Conservation (phyloP, 1,140 invertebrate species). For the Pristionchus pacificus region DNA sequence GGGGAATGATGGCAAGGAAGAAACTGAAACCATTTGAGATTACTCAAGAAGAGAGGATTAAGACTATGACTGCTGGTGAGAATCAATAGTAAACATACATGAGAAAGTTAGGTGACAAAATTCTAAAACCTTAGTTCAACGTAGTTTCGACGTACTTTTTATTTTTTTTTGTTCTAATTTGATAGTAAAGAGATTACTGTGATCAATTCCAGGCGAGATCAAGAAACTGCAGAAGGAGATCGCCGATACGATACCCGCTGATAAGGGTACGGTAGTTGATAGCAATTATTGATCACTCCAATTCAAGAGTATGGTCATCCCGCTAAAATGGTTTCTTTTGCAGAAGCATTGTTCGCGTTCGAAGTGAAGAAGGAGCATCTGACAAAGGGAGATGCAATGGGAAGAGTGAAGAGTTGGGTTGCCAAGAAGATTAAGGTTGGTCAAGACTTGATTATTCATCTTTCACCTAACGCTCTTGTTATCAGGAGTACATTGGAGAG, state of each 20-base stretch:
- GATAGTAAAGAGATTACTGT: too few species aligned
- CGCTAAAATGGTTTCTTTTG: too few species aligned
- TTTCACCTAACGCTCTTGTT: too few species aligned
- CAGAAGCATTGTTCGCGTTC: slow-evolving; percentile 84
- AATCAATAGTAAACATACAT: slow-evolving; percentile 62
- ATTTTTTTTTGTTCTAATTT: too few species aligned
- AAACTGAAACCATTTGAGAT: slow-evolving; percentile 42
- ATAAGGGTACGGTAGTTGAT: slow-evolving; percentile 65
- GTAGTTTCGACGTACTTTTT: too few species aligned
- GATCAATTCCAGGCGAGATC: not conserved
- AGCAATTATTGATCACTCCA: not conserved
- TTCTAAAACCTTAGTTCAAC: too few species aligned
- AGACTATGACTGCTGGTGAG: slow-evolving; percentile 73
- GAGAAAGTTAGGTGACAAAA: too few species aligned
- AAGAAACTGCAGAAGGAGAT: slow-evolving; percentile 87
- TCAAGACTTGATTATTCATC: too few species aligned
- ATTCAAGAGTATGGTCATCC: not conserved
- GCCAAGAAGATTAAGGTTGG: slow-evolving; percentile 90
- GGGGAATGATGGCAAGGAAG: slow-evolving; percentile 16
- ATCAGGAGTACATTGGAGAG: slow-evolving; percentile 28
- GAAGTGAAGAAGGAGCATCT: slow-evolving; percentile 84
- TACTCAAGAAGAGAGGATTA: slow-evolving; percentile 35
- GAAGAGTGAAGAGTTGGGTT: slow-evolving; percentile 94
- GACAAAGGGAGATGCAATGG: slow-evolving; percentile 85
- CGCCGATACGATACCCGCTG: slow-evolving; percentile 95